These are phyloP conservation scores for Thamnophis sirtalis DNA, from an alignment of 2,113 vertebrate genomes.

Conservation along the genomic window DNA sequence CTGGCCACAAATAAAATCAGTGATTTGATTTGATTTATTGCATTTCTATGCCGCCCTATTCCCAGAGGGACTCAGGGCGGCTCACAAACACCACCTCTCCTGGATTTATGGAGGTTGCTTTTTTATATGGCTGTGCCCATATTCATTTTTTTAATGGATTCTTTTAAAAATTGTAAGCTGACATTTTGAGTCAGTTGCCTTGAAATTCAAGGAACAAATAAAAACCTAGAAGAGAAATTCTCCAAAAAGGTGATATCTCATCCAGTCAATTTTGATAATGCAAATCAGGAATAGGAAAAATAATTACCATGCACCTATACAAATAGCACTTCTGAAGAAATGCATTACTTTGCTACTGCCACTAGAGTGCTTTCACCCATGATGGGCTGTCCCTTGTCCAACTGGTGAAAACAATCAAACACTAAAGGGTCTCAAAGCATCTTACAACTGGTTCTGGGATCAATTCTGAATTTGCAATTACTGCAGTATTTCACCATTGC, in stretches of 20 bases:
- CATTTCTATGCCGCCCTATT: no score
- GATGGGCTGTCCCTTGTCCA: neutral
- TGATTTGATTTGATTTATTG: no score
- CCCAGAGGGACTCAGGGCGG: no score
- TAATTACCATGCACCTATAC: neutral
- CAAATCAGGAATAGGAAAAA: neutral
- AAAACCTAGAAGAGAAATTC: neutral
- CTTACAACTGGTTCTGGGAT: neutral
- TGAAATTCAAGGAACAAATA: neutral
- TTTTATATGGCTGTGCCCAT: neutral
- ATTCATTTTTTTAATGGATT: neutral
- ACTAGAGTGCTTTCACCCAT: neutral
- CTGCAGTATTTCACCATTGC: neutral
- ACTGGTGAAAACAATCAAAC: neutral
- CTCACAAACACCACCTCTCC: neutral
- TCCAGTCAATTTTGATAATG: neutral
- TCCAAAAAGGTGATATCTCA: neutral
- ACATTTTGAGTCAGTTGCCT: neutral
- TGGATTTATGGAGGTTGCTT: neutral
- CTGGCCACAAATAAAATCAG: neutral
- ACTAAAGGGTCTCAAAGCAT: neutral
- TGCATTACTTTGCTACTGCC: neutral
- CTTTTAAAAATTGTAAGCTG: neutral
- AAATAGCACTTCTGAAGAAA: neutral
- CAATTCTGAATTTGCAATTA: neutral